Evolutionary conservation across 2,888 invertebrate species (phyloP), one percentile per base, ranked within the genome.

Genomic region (Malthinus seriepunctatus): DNA sequence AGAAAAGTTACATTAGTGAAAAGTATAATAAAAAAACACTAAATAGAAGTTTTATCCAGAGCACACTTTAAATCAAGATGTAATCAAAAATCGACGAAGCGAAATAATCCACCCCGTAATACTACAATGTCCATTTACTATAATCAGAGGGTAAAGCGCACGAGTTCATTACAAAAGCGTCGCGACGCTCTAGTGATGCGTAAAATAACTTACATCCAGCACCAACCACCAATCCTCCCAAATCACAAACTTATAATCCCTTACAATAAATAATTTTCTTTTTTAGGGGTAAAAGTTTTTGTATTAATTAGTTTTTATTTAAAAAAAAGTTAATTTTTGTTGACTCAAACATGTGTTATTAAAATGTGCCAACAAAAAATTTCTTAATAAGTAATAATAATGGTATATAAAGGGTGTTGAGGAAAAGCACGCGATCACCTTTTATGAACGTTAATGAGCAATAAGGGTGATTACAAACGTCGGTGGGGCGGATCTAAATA

Each of bases 171-270:
- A 53, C 32, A 49, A 45, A 50, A 48, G 56, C 60, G 56, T 56
- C 56, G 56, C 56, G 48, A 38, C 55, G 73, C 73, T 72, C 68
- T 67, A 71, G 46, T 67, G 71, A 67, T 60, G 72, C 75, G 69
- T 74, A 73, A 73, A 75, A 75, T 74, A 65, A 72, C 70, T 23
- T 68, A 58, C 63, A 64, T 63, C 57, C 63, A 63, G 62, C 56
- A 52, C 61, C 65, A 66, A 42, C 67, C 67, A 67, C n/a, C n/a
- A 63, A 48, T 44, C 33, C 33, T 23, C 23, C 23, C 23, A 23
- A 23, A 23, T 14, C 23, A 33, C 15, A 12, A 9, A 23, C 9
- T 23, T 32, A 11, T 10, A 33, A 11, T 12, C 32, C 48, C 32
- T 23, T n/a, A n/a, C 35, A 33, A 32, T 31, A 46, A 46, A 32